Evolutionary conservation across 2,113 vertebrate species (phyloP).

Genomic region (Alethe castanea): DNA sequence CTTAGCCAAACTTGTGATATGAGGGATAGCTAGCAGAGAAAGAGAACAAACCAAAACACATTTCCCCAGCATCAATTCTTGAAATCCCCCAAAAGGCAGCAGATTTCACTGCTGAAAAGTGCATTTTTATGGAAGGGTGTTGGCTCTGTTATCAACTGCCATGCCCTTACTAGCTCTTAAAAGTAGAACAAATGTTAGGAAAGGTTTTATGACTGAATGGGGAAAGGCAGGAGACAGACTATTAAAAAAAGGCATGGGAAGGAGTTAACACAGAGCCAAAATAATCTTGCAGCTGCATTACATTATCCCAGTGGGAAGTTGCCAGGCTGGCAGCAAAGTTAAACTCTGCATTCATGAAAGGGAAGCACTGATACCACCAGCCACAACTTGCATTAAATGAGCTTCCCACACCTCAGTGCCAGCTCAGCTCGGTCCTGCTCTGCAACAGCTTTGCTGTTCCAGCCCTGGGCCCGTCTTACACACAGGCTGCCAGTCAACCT

Average conservation of each 20-base stretch:
- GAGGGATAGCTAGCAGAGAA: not conserved
- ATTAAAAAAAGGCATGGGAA: conserved; percentile 61
- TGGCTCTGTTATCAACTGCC: not conserved
- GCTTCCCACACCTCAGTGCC: conserved; percentile 16
- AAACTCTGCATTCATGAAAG: conserved; percentile 11
- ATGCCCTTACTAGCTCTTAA: conserved; percentile 51
- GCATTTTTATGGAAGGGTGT: conserved; percentile 25
- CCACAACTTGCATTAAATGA: conserved; percentile 5
- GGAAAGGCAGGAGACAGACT: conserved; percentile 42
- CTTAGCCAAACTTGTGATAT: not conserved
- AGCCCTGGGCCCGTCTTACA: not conserved
- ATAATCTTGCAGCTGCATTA: conserved; percentile 51
- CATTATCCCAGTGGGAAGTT: conserved; percentile 49
- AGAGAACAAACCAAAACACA: not conserved
- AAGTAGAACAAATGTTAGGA: conserved; percentile 47
- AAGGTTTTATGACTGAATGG: conserved; percentile 35
- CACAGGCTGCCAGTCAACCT: not conserved
- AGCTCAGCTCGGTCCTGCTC: not conserved
- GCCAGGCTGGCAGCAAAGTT: conserved; percentile 47
- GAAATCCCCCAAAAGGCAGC: not conserved
- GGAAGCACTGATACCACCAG: not conserved
- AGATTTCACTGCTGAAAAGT: conserved; percentile 52
- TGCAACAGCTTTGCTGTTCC: not conserved
- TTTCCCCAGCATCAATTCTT: not conserved
- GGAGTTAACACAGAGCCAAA: conserved; percentile 59